Evolutionary conservation across 1,140 invertebrate genomes (phyloP).

Genomic region (Cotesia glomerata): DNA sequence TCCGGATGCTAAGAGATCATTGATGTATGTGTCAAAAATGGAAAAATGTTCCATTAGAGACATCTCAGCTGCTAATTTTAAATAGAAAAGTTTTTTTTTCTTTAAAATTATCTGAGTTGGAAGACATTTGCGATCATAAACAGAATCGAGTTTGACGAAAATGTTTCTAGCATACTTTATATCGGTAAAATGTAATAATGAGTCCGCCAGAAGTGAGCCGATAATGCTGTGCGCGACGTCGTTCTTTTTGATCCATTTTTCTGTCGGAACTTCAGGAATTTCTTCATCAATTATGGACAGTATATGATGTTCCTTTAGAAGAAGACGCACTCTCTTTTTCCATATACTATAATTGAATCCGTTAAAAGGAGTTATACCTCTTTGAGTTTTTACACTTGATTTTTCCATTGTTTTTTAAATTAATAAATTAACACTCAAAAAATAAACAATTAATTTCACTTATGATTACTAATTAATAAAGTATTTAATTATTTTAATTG

Average conservation of each 20-base stretch:
- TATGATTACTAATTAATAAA: too few species aligned
- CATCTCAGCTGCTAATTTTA: constrained; percentile 52
- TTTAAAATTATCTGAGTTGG: constrained; percentile 50
- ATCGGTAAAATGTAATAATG: constrained; percentile 49
- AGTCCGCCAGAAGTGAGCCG: constrained; percentile 51
- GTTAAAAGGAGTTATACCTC: constrained; percentile 36
- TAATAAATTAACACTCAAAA: background rate
- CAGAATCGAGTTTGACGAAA: constrained; percentile 47
- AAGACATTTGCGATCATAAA: constrained; percentile 56
- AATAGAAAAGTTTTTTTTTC: constrained; percentile 48
- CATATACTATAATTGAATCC: constrained; percentile 37
- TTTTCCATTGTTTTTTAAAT: constrained; percentile 5
- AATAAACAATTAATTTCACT: background rate
- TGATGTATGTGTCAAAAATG: constrained; percentile 52
- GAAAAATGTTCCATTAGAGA: constrained; percentile 48
- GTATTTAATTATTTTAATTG: too few species aligned
- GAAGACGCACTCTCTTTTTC: constrained; percentile 30
- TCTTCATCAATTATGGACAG: constrained; percentile 42
- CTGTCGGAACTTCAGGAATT: constrained; percentile 29
- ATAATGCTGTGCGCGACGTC: constrained; percentile 48
- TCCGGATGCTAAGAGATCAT: constrained; percentile 27
- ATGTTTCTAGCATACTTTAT: constrained; percentile 45
- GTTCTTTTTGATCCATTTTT: constrained; percentile 46
- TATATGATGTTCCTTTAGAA: constrained; percentile 25
- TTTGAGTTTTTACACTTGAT: background rate